These are phyloP conservation scores for Tamandua tetradactyla DNA, from an alignment of 2,797 vertebrate genomes.

Conservation along the genomic window DNA sequence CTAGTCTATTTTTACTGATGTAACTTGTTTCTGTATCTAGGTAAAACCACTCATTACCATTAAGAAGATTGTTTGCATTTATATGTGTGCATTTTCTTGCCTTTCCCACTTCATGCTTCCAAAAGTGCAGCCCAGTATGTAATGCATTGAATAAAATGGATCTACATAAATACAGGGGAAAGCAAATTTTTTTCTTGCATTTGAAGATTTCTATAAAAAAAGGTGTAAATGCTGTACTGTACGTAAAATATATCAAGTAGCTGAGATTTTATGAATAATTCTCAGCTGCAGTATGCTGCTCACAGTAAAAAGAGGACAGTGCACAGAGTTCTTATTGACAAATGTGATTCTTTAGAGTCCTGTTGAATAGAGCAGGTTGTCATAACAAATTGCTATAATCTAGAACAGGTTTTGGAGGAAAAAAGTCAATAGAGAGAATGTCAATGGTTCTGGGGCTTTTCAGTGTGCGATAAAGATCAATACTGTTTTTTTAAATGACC, in stretches of 20 bases:
- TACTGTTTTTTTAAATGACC: constrained; percentile 68
- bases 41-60: neutral
- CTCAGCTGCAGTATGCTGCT: constrained; percentile 27
- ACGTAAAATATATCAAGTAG: constrained; percentile 16
- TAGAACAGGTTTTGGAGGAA: constrained; percentile 69
- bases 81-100: neutral
- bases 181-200: neutral
- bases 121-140: neutral
- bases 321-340: constrained; percentile 75
- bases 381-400: constrained; percentile 81
- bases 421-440: constrained; percentile 62
- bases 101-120: constrained; percentile 13
- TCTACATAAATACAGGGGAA: neutral
- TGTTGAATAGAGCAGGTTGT: constrained; percentile 76
- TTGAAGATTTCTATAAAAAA: neutral
- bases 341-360: constrained; percentile 70
- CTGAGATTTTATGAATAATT: constrained; percentile 61
- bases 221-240: neutral
- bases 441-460: constrained; percentile 63
- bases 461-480: constrained; percentile 60
- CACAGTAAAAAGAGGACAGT: constrained; percentile 32
- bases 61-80: neutral
- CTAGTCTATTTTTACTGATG: neutral
- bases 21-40: too few species aligned
- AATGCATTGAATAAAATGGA: neutral